Base-by-base conservation (phyloP, 1,140 invertebrate species). In the Apis laboriosa region DNA sequence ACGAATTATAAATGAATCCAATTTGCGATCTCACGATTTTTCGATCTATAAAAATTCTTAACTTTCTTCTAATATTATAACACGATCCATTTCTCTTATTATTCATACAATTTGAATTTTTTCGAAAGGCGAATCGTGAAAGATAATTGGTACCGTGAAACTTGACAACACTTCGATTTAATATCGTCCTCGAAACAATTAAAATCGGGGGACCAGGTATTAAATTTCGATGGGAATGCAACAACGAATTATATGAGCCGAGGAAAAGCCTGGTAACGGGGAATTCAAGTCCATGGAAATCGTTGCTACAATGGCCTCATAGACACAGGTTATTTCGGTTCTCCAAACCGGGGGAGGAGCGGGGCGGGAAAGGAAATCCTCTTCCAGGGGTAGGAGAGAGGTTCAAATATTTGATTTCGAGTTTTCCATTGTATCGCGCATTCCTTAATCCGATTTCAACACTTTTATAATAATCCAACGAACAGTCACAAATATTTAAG, bases 391-490 rank as follows among this genome's bases (percentile, higher is more conserved):
- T 43, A 43, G 34, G 43, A 28, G 60, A 28, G 72, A 61, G 60
- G 56, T 74, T 9, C 53, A 73, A 74, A 61, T 74, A 74, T 74
- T 61, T 60, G 55, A 74, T 49, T 83, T 85, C 79, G 80, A 88
- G 85, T 77, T 85, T 83, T 85, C 86, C 78, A 55, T 77, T 79
- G 53, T 74, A n/a, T 53, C 28, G 28, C 28, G 64, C 63, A 49
- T 58, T 24, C 43, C 79, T 34, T 53, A 53, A 71, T 71, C 68
- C 68, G 49, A 71, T 71, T 71, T 71, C 49, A 71, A 71, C 68
- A 53, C 49, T 71, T 34, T 43, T 74, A 43, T 43, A 43, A 43
- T 43, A 73, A 73, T 73, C 71, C 28, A 34, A 7, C 53, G 17
- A 43, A 73, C 17, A 34, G 53, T 58, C 12, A 49, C 19, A 60